Conservation (phyloP, 2,888 invertebrate genomes). For the Oligia latruncula region DNA sequence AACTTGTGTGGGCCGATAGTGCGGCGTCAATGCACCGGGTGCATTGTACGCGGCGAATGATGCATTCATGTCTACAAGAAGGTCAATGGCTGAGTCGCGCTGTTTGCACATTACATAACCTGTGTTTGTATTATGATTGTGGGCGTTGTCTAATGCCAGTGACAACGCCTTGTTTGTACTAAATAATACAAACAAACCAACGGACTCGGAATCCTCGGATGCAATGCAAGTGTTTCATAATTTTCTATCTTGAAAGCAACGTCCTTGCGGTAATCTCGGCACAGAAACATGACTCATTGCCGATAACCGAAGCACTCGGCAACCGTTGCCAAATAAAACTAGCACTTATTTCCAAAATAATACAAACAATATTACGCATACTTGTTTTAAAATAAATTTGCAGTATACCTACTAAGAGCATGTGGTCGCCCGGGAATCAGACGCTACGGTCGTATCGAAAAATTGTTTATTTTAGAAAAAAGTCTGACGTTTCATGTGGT, state of each 20-base stretch:
- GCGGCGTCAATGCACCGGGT: conserved; percentile 80
- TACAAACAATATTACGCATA: conserved; percentile 73
- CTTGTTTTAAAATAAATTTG: conserved; percentile 65
- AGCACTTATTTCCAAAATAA: conserved; percentile 78
- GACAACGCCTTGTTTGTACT: conserved; percentile 49
- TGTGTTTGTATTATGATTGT: conserved; percentile 80
- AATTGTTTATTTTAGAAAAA: conserved; percentile 55
- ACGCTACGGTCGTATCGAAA: conserved; percentile 49
- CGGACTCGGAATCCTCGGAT: conserved; percentile 43
- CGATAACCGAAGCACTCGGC: conserved; percentile 78
- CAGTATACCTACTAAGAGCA: conserved; percentile 40
- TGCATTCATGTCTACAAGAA: conserved; percentile 86
- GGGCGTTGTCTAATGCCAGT: conserved; percentile 72
- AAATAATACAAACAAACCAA: conserved; percentile 45
- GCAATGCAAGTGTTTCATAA: conserved; percentile 74
- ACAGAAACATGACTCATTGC: conserved; percentile 82
- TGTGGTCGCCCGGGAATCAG: conserved; percentile 49
- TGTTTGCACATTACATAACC: conserved; percentile 85
- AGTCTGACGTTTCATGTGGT: conserved; percentile 55
- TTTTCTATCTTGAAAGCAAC: conserved; percentile 80
- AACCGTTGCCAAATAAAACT: conserved; percentile 82
- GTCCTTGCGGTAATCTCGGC: conserved; percentile 84
- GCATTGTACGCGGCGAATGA: conserved; percentile 84
- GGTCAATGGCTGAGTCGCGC: conserved; percentile 83
- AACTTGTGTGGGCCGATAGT: conserved; percentile 86